Conservation (phyloP, 2,888 invertebrate genomes). For the Hololepta plana region DNA sequence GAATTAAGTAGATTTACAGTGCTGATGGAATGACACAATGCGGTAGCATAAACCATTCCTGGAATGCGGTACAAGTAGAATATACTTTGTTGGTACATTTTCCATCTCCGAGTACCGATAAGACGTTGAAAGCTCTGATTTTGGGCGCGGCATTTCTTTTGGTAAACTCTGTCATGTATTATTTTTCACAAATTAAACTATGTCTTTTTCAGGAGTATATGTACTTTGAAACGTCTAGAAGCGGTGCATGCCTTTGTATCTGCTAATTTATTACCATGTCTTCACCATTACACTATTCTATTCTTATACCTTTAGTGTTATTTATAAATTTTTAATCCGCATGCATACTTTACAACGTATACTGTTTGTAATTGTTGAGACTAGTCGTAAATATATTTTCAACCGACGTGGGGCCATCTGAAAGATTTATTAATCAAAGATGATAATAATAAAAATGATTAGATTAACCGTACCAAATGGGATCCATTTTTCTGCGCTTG, state of each 20-base stretch:
- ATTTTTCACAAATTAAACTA: not conserved
- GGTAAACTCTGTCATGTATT: too few relatives aligned
- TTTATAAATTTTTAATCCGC: not conserved
- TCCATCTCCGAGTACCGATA: not conserved
- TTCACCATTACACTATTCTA: too few relatives aligned
- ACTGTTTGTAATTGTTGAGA: slow-evolving; percentile 14
- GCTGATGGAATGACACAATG: too few relatives aligned
- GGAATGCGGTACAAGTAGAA: too few relatives aligned
- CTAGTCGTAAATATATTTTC: slow-evolving; percentile 16
- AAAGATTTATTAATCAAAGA: slow-evolving; percentile 7
- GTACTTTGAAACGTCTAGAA: slow-evolving; percentile 1
- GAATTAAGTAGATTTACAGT: too few relatives aligned
- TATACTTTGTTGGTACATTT: not conserved
- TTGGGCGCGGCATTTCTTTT: not conserved
- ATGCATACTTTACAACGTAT: slow-evolving; percentile 11
- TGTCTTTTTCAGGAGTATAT: not conserved
- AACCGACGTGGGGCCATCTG: slow-evolving; percentile 17
- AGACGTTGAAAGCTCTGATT: not conserved
- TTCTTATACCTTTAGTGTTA: not conserved
- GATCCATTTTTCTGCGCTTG: slow-evolving; percentile 13
- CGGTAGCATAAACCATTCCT: too few relatives aligned
- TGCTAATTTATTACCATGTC: slow-evolving; percentile 1
- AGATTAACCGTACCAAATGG: slow-evolving; percentile 14
- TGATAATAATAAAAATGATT: slow-evolving; percentile 4
- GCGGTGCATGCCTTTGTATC: too few relatives aligned